A percentile compares a stretch with the other conserved stretches of the same genome.
These are phyloP conservation scores for Bembecia ichneumoniformis DNA, from an alignment of 2,888 invertebrate species.

Conservation along the genomic window DNA sequence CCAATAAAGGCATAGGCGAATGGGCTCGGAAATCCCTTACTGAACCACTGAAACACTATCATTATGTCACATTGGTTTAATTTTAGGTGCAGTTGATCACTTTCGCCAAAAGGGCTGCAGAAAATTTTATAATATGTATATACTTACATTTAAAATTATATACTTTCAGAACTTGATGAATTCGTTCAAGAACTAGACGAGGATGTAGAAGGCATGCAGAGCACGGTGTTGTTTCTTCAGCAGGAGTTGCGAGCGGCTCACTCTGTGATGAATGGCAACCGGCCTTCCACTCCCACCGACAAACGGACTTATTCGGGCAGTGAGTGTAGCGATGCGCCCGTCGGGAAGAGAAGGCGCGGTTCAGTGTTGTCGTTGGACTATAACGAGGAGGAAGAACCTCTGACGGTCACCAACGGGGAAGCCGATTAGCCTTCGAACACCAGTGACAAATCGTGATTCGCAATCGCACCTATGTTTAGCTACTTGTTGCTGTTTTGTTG, in stretches of 20 bases:
- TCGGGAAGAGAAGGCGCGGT: slow-evolving; percentile 78
- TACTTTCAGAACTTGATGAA: slow-evolving; percentile 88
- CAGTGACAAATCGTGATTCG: slow-evolving; percentile 40
- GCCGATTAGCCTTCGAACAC: slow-evolving; percentile 55
- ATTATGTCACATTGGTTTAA: too few species aligned
- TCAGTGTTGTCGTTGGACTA: slow-evolving; percentile 81
- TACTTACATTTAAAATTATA: background rate
- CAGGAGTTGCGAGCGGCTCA: slow-evolving; percentile 89
- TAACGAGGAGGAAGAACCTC: slow-evolving; percentile 81
- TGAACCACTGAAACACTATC: too few species aligned
- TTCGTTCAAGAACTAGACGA: slow-evolving; percentile 96
- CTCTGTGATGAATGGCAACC: slow-evolving; percentile 53
- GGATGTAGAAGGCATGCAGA: slow-evolving; percentile 98
- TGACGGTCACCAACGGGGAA: slow-evolving; percentile 79
- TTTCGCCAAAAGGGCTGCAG: background rate
- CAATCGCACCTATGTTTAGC: slow-evolving; percentile 23
- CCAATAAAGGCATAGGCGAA: too few species aligned
- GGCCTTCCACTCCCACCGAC: slow-evolving; percentile 39
- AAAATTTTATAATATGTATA: background rate
- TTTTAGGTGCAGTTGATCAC: too few species aligned
- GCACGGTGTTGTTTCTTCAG: slow-evolving; percentile 94
- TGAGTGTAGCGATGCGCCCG: slow-evolving; percentile 57
- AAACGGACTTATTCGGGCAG: slow-evolving; percentile 59
- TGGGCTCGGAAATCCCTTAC: too few species aligned
- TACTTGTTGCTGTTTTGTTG: slow-evolving; percentile 25